Percentiles rank a stretch among this genome's conserved stretches.
phyloP scores from a whole-genome alignment of 2,113 vertebrate genomes.

The Oreotragus oreotragus region DNA sequence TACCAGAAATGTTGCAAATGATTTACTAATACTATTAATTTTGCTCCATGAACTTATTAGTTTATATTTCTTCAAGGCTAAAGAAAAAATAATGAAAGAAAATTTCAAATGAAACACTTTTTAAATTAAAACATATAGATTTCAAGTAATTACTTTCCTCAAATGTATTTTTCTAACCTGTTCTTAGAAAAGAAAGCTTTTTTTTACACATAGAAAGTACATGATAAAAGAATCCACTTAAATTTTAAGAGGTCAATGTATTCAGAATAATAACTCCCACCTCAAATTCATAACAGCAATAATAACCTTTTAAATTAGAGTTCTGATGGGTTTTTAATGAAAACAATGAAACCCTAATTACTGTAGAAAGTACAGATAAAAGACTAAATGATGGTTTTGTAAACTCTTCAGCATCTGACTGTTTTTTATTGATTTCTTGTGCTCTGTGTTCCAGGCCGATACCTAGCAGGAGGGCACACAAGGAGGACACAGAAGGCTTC shows the following conservation, averaged over 20 bases:
- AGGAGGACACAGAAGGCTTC: background rate
- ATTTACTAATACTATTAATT: background rate
- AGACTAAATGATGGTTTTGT: background rate
- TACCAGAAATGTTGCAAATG: background rate
- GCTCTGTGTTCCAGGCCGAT: background rate
- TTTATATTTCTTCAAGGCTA: background rate
- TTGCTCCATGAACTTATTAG: background rate
- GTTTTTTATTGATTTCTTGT: background rate
- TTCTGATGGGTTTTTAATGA: slow-evolving; percentile 29
- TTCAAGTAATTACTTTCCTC: background rate
- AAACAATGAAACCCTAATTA: background rate
- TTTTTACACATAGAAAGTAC: background rate
- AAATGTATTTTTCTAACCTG: background rate
- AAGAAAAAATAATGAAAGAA: background rate
- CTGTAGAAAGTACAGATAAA: background rate
- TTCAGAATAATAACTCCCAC: background rate
- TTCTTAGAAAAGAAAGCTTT: background rate
- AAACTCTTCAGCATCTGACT: background rate
- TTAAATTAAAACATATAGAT: background rate
- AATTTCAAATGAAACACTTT: background rate
- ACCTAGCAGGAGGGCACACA: background rate
- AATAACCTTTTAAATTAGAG: background rate
- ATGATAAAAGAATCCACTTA: background rate
- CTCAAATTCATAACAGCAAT: background rate
- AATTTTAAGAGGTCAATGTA: background rate